Evolutionary conservation across 2,888 invertebrate species (phyloP).

Genomic region (Idaea straminata): DNA sequence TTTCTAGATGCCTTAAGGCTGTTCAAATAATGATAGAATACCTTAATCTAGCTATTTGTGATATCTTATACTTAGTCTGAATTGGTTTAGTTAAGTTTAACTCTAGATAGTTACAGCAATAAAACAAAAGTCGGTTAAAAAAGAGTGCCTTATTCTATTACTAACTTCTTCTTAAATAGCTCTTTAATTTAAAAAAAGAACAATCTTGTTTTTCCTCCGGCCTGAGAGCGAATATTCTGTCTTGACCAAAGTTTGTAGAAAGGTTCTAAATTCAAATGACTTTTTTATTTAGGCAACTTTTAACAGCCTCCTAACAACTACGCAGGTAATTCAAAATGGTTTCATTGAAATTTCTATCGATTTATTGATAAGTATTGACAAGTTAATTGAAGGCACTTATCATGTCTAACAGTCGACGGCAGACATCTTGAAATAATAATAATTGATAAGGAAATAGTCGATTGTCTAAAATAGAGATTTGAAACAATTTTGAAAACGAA

Average conservation of each 20-base stretch:
- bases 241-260: no score
- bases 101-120: no score
- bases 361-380: constrained; percentile 54
- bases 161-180: no score
- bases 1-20: neutral
- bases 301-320: neutral
- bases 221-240: no score
- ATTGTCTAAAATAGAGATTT: neutral
- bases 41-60: neutral
- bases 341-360: constrained; percentile 31
- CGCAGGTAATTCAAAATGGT: neutral
- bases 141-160: no score
- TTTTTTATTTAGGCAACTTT: neutral
- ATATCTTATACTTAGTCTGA: neutral
- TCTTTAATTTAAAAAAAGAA: no score
- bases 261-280: neutral
- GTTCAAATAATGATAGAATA: neutral
- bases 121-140: no score
- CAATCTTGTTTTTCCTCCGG: no score
- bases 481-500: no score
- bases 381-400: constrained; percentile 51
- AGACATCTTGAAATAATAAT: neutral
- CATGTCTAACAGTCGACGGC: constrained; percentile 27
- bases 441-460: neutral
- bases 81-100: no score